Percentiles rank a stretch among this genome's conserved stretches.
Evolutionary conservation across 1,140 invertebrate genomes (phyloP).

Genomic region (Aphaenogaster rudis): DNA sequence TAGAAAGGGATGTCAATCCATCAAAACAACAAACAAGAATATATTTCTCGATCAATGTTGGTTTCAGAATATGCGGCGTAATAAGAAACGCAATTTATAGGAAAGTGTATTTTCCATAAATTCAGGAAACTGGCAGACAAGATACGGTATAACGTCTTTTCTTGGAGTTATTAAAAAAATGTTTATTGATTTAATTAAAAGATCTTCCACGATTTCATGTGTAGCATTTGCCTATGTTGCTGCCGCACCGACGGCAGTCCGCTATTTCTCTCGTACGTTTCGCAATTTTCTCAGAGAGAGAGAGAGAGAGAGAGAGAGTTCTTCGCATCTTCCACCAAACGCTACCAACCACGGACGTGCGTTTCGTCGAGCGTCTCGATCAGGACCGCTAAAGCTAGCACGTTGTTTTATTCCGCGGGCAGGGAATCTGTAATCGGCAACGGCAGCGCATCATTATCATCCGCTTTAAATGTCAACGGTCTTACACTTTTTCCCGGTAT

Average conservation of each 20-base stretch:
- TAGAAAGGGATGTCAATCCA: not conserved
- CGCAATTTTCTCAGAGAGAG: not conserved
- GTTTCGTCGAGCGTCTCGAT: not conserved
- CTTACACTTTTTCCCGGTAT: slow-evolving; percentile 73
- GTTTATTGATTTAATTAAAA: slow-evolving; percentile 1
- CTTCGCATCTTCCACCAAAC: not conserved
- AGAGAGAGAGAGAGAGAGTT: not conserved
- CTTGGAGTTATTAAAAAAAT: not conserved
- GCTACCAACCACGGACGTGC: not conserved
- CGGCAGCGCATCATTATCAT: slow-evolving; percentile 78
- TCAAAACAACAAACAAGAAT: not conserved
- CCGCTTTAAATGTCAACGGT: slow-evolving; percentile 83
- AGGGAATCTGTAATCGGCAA: slow-evolving; percentile 74
- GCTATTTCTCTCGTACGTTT: not conserved
- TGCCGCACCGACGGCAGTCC: not conserved
- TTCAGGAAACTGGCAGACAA: not conserved
- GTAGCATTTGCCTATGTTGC: not conserved
- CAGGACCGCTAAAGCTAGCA: not conserved
- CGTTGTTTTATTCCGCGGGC: not conserved
- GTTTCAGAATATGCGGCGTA: not conserved
- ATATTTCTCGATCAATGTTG: slow-evolving; percentile 22
- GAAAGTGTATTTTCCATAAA: slow-evolving; percentile 1
- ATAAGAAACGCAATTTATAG: slow-evolving; percentile 2
- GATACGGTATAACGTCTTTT: not conserved
- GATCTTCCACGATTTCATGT: not conserved